A percentile compares a stretch with the other conserved stretches of the same genome.
Evolutionary conservation across 2,797 vertebrate genomes (phyloP).

Genomic region (Typhlichthys eigenmanni): DNA sequence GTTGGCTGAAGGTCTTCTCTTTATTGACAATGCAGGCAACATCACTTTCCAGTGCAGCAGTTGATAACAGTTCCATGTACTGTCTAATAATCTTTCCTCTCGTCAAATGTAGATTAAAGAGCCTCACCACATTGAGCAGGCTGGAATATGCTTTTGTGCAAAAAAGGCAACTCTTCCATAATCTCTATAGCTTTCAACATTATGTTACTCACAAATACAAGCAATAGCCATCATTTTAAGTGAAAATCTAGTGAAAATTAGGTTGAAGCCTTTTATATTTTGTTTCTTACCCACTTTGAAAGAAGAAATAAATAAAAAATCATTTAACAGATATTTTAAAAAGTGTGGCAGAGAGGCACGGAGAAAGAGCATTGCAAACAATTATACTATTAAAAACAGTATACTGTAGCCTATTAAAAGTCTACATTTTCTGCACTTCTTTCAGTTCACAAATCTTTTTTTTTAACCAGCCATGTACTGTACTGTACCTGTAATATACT

Average conservation of each 20-base stretch:
- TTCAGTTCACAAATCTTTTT: slow-evolving; percentile 1
- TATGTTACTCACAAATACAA: no score
- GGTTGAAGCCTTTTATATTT: no score
- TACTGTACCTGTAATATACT: background rate
- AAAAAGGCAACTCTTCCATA: background rate
- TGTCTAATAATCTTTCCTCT: no score
- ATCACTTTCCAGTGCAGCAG: no score
- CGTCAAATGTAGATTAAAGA: no score
- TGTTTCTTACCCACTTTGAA: no score
- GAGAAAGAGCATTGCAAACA: background rate
- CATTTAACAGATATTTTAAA: background rate
- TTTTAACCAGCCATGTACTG: background rate
- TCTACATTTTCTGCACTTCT: background rate
- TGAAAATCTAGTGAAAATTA: no score
- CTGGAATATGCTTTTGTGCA: slow-evolving; percentile 3
- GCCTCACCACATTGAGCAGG: slow-evolving; percentile 14
- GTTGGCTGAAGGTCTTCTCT: slow-evolving; percentile 11
- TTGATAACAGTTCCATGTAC: background rate
- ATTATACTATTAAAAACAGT: no score
- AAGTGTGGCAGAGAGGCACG: background rate
- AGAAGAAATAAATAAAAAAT: no score
- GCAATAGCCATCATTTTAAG: no score
- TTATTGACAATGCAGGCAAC: background rate
- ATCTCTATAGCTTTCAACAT: background rate
- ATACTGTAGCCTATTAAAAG: background rate